Percentiles rank a stretch among this genome's conserved stretches.
phyloP scores from a whole-genome alignment of 2,888 invertebrate genomes.

The Ditula angustiorana region DNA sequence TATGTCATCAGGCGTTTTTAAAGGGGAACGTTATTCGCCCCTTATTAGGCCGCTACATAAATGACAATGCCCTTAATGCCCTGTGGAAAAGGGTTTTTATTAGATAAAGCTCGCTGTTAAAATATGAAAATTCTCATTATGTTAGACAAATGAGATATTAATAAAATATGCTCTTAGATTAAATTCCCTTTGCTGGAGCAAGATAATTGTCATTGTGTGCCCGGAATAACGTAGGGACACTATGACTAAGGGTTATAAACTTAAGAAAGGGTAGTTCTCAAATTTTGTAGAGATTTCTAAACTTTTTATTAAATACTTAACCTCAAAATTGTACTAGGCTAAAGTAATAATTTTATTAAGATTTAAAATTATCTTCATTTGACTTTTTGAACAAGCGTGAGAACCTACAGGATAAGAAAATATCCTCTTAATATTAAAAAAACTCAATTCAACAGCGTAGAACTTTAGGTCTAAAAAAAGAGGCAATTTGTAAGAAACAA shows the following conservation, averaged over 20 bases:
- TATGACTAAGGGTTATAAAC: too few species aligned
- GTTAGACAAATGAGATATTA: slow-evolving; percentile 27
- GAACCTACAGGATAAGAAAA: too few species aligned
- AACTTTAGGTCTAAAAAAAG: too few species aligned
- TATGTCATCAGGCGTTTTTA: neutral
- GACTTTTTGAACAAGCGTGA: too few species aligned
- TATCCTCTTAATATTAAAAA: too few species aligned
- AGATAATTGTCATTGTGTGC: neutral
- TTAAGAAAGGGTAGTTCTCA: too few species aligned
- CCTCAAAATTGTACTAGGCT: too few species aligned
- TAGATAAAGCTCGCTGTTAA: slow-evolving; percentile 27
- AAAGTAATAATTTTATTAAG: too few species aligned
- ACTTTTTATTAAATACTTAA: neutral
- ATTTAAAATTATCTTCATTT: too few species aligned
- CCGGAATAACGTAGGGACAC: neutral
- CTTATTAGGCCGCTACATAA: slow-evolving; percentile 13
- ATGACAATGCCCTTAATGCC: slow-evolving; percentile 15
- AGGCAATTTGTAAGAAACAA: too few species aligned
- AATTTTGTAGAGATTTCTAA: too few species aligned
- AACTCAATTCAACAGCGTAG: too few species aligned
- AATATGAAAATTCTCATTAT: slow-evolving; percentile 36
- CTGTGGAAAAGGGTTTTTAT: slow-evolving; percentile 26
- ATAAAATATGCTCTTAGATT: slow-evolving; percentile 22
- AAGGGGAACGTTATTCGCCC: neutral
- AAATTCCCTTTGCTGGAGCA: slow-evolving; percentile 15